A percentile compares a stretch with the other conserved stretches of the same genome.
These are phyloP conservation scores for Elymnias hypermnestra DNA, from an alignment of 1,140 invertebrate genomes.

Conservation along the genomic window DNA sequence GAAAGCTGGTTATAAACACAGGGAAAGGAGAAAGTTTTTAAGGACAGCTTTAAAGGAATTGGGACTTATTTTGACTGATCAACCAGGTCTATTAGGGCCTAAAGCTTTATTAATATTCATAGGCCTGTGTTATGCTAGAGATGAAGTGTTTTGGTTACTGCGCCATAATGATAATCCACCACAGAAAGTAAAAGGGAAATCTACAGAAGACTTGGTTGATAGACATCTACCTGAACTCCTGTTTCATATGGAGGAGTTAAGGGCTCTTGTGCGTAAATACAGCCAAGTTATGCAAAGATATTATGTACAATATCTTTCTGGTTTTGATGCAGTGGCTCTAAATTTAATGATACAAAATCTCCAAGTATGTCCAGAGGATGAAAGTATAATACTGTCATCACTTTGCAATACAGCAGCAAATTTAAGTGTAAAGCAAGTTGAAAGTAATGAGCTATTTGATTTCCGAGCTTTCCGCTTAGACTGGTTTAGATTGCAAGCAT, in stretches of 20 bases:
- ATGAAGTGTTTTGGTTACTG: constrained; percentile 98
- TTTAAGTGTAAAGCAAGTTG: constrained; percentile 95
- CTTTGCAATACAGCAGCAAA: constrained; percentile 92
- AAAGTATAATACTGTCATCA: constrained; percentile 95
- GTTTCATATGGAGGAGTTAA: constrained; percentile 98
- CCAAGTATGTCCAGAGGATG: constrained; percentile 93
- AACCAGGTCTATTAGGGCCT: constrained; percentile 97
- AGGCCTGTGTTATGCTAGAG: constrained; percentile 94
- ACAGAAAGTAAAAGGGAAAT: constrained; percentile 89
- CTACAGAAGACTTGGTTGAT: constrained; percentile 93
- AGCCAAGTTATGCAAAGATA: constrained; percentile 98
- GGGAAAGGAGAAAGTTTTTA: constrained; percentile 97
- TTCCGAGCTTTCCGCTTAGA: constrained; percentile 96
- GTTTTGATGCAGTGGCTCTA: constrained; percentile 95
- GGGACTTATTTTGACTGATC: constrained; percentile 96
- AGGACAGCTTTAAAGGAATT: constrained; percentile 96
- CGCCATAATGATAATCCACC: constrained; percentile 96
- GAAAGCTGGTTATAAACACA: constrained; percentile 92
- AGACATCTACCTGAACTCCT: constrained; percentile 97
- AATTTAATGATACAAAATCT: constrained; percentile 94
- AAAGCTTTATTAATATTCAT: constrained; percentile 98
- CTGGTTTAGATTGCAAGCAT: constrained; percentile 98
- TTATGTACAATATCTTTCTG: constrained; percentile 97
- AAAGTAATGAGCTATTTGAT: constrained; percentile 97
- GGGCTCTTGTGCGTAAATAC: constrained; percentile 94